Evolutionary conservation across 2,888 invertebrate genomes (phyloP), one percentile per base, ranked within the genome.

Genomic region (Hypomecis atomaria): DNA sequence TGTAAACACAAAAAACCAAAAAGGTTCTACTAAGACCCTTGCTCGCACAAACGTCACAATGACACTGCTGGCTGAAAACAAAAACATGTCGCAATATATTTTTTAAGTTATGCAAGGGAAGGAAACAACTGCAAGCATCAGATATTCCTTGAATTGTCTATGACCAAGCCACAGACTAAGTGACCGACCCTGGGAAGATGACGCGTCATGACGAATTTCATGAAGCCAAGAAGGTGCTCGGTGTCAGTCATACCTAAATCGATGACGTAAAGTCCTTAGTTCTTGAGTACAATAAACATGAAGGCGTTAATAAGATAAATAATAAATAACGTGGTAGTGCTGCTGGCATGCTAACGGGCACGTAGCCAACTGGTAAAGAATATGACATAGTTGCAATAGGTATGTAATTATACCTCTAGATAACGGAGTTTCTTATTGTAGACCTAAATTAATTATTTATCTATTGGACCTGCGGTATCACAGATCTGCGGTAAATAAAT

Each of bases 61-160:
- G 23, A 52, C 40, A 40, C 4, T 44, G 59, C 59, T 65, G 48
- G 50, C 37, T 52, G 42, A 47, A 57, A 52, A 52, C 40, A 13
- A 40, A 36, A 13, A 38, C 48, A 9, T 44, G 38, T 69, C 73
- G 56, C 69, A 75, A 78, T 61, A 47, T 34, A 54, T 61, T 65
- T 70, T 67, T 62, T 55, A 57, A 42, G 13, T 77, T 74, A 70
- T 69, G 75, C 69, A 74, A 74, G 63, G 47, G 43, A 56, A 42
- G 49, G 59, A 54, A 54, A 43, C 45, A 43, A n/a, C 6, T 37
- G 45, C 44, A 33, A 23, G 43, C 45, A 23, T 23, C 8, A 44
- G 13, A 49, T 9, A 59, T 68, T 70, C 69, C 56, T 54, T 63
- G 67, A 63, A 69, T 52, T 62, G 48, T 40, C 42, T 53, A 59